Evolutionary conservation across 1,140 invertebrate species (phyloP).

Genomic region (Teleopsis dalmanni): DNA sequence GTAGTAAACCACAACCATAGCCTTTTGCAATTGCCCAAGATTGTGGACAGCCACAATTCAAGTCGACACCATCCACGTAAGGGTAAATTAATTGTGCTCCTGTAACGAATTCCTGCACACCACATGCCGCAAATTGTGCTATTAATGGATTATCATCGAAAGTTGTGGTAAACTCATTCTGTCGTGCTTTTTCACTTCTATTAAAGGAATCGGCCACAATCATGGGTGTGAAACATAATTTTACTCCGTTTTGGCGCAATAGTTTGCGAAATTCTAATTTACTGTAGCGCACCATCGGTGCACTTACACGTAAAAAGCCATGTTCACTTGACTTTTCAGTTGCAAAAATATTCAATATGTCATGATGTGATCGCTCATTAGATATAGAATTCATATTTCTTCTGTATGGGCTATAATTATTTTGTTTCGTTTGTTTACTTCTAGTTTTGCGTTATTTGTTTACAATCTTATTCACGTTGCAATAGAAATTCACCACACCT

Average conservation of each 20-base stretch:
- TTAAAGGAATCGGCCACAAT: conserved; percentile 91
- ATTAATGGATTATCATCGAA: conserved; percentile 73
- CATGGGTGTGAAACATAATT: conserved; percentile 93
- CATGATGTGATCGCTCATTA: conserved; percentile 27
- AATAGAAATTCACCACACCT: too few relatives aligned
- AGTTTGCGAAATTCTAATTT: conserved; percentile 51
- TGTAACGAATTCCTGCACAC: conserved; percentile 70
- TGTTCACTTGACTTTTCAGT: conserved; percentile 34
- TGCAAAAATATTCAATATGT: conserved; percentile 61
- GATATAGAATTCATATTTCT: conserved; percentile 2
- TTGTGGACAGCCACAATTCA: conserved; percentile 97
- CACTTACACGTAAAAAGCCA: conserved; percentile 66
- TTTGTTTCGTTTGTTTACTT: too few relatives aligned
- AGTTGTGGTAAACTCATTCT: conserved; percentile 82
- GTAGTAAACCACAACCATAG: conserved; percentile 78
- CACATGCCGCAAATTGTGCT: conserved; percentile 91
- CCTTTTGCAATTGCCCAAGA: conserved; percentile 88
- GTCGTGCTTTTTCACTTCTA: conserved; percentile 76
- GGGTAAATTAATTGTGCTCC: conserved; percentile 77
- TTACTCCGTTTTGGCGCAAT: conserved; percentile 63
- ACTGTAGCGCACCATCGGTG: conserved; percentile 94
- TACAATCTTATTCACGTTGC: too few relatives aligned
- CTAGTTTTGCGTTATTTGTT: too few relatives aligned
- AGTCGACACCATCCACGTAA: conserved; percentile 85
- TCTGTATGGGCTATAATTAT: too few relatives aligned